Conservation (phyloP, 2,797 vertebrate genomes). For the Gymnothorax reevesii region DNA sequence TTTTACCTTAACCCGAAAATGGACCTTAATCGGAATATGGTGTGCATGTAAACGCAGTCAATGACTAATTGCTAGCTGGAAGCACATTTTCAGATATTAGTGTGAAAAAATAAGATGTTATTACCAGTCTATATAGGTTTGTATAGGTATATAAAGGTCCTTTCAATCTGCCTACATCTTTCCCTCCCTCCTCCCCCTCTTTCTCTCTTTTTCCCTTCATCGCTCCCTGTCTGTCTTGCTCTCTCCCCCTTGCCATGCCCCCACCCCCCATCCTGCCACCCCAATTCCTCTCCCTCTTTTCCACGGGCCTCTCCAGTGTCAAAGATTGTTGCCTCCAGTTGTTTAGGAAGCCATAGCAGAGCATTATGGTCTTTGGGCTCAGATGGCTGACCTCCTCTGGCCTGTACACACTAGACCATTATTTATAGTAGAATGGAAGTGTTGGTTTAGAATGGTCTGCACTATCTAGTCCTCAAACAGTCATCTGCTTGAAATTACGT, state of each 20-base stretch:
- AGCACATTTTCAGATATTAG: not conserved
- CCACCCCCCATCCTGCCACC: too few species aligned
- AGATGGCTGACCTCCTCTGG: constrained; percentile 11
- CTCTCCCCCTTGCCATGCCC: too few species aligned
- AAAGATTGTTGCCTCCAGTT: not conserved
- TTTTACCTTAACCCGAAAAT: too few species aligned
- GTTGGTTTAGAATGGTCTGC: not conserved
- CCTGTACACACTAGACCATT: not conserved
- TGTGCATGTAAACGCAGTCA: too few species aligned
- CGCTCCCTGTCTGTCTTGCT: not conserved
- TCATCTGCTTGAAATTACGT: not conserved
- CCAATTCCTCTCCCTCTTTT: not conserved
- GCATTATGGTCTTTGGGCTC: not conserved
- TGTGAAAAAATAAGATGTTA: not conserved
- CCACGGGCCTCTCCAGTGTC: not conserved
- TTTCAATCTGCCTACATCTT: not conserved
- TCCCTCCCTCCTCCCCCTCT: not conserved
- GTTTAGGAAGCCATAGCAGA: constrained; percentile 5
- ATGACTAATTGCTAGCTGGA: not conserved
- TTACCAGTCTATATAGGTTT: too few species aligned
- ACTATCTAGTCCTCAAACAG: not conserved
- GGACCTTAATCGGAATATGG: too few species aligned
- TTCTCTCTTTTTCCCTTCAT: not conserved
- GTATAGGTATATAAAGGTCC: too few species aligned
- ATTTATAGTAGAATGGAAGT: not conserved